phyloP scores from a whole-genome alignment of 2,797 vertebrate species.

The Liparis tanakae region DNA sequence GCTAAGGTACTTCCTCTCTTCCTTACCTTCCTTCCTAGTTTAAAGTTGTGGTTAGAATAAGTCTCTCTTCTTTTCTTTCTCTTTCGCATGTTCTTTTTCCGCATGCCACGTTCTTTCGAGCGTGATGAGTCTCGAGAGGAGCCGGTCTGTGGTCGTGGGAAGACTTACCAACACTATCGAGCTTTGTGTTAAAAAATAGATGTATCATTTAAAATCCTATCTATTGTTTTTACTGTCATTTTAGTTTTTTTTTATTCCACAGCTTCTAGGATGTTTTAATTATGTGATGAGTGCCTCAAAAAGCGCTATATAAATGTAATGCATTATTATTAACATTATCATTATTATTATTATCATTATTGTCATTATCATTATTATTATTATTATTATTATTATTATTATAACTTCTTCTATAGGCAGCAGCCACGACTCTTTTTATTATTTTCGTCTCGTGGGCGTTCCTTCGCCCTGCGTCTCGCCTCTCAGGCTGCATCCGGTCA shows the following conservation, averaged over 20 bases:
- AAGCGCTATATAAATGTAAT: no score
- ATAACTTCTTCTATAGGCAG: constrained; percentile 2
- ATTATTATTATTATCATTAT: not conserved
- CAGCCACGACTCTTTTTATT: constrained; percentile 1
- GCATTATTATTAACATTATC: no score
- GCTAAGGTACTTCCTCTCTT: constrained; percentile 81
- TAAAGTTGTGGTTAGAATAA: constrained; percentile 32
- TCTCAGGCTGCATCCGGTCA: not conserved
- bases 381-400: not conserved
- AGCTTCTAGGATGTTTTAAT: no score
- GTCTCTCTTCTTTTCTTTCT: constrained; percentile 33
- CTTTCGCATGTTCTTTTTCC: constrained; percentile 13
- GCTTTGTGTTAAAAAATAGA: constrained; percentile 13
- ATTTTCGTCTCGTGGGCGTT: not conserved
- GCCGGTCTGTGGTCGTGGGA: constrained; percentile 9
- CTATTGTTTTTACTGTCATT: no score
- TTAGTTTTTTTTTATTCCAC: no score
- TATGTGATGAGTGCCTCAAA: no score
- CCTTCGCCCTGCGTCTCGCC: not conserved
- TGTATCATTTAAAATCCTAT: no score
- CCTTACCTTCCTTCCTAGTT: constrained; percentile 53
- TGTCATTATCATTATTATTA: not conserved
- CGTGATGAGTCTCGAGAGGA: not conserved
- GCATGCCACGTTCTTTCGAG: constrained; percentile 12
- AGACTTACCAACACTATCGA: not conserved